Evolutionary conservation across 2,797 vertebrate genomes (phyloP).

Genomic region (Acipenser transmontanus): DNA sequence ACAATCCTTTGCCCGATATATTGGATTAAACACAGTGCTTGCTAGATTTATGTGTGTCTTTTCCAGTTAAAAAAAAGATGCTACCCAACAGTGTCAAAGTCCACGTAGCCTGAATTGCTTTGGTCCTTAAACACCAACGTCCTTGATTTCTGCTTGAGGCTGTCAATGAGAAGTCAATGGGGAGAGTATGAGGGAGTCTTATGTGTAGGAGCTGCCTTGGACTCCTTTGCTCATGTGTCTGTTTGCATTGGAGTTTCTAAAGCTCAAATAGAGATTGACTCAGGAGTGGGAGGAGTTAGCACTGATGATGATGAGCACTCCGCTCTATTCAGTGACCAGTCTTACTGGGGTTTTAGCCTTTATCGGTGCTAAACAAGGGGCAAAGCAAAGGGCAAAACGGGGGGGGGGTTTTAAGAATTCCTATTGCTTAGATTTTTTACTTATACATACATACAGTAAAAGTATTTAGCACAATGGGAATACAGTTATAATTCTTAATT

Average conservation of each 20-base stretch:
- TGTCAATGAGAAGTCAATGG: constrained; percentile 43
- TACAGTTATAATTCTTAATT: no score
- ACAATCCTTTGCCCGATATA: no score
- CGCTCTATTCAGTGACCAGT: constrained; percentile 58
- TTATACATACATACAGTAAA: no score
- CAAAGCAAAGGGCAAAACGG: neutral
- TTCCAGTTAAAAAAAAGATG: neutral
- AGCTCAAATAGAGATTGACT: constrained; percentile 77
- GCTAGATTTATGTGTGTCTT: no score
- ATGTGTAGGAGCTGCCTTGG: constrained; percentile 55
- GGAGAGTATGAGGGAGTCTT: constrained; percentile 29
- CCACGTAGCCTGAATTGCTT: constrained; percentile 21
- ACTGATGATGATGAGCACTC: constrained; percentile 59
- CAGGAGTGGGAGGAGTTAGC: constrained; percentile 74
- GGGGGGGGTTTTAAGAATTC: neutral
- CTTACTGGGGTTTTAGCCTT: constrained; percentile 39
- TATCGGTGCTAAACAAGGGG: constrained; percentile 5
- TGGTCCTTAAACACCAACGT: constrained; percentile 6
- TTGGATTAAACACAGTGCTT: no score
- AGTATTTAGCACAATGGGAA: no score
- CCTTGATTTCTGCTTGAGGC: constrained; percentile 21
- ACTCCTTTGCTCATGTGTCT: constrained; percentile 69
- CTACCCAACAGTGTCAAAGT: constrained; percentile 17
- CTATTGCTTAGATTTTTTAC: no score
- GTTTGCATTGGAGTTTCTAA: constrained; percentile 66